Conservation (phyloP, 2,888 invertebrate species). For the Acleris emargana region DNA sequence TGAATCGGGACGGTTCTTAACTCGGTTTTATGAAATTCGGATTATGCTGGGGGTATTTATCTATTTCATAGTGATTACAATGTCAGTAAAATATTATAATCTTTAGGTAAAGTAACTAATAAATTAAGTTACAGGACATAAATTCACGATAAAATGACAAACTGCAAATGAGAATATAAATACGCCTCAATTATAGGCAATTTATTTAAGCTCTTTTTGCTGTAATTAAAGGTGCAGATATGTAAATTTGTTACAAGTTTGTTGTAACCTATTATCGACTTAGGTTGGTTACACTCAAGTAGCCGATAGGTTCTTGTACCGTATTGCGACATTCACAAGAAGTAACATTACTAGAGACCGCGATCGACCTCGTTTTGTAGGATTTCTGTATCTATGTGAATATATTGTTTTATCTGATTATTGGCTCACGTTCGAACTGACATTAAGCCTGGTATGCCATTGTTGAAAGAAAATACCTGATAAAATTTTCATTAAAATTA, state of each 20-base stretch:
- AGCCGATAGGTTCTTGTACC: constrained; percentile 39
- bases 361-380: constrained; percentile 52
- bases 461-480: background rate
- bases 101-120: too few species aligned
- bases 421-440: constrained; percentile 8
- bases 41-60: too few species aligned
- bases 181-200: constrained; percentile 12
- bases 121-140: background rate
- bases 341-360: constrained; percentile 53
- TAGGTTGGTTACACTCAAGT: constrained; percentile 42
- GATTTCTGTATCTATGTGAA: constrained; percentile 22
- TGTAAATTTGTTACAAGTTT: constrained; percentile 26
- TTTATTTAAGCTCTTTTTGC: constrained; percentile 23
- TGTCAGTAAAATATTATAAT: too few species aligned
- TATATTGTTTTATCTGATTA: constrained; percentile 29
- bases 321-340: constrained; percentile 53
- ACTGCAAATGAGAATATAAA: constrained; percentile 22
- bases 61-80: too few species aligned
- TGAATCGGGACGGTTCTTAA: too few species aligned
- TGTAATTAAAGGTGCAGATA: constrained; percentile 28
- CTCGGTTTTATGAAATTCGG: too few species aligned
- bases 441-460: background rate
- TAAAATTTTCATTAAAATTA: background rate
- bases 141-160: constrained; percentile 7
- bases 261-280: constrained; percentile 20